Evolutionary conservation across 2,113 vertebrate species (phyloP).

Genomic region (Chionodraco myersi): DNA sequence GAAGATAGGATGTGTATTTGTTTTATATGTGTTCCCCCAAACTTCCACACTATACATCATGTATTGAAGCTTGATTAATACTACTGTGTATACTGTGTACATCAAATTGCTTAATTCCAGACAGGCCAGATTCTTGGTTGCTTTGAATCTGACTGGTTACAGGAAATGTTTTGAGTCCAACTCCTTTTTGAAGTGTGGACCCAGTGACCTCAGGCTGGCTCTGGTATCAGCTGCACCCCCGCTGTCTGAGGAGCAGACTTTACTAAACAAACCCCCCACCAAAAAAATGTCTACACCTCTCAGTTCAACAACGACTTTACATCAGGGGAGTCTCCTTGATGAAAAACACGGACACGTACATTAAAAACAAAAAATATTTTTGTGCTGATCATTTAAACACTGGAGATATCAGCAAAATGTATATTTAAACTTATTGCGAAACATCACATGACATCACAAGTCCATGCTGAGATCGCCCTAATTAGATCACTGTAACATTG

Average conservation of each 20-base stretch:
- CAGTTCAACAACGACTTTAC: background rate
- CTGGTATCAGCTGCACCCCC: constrained; percentile 9
- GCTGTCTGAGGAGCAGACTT: constrained; percentile 27
- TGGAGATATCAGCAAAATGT: background rate
- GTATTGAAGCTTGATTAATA: too few relatives aligned
- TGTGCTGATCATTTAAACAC: background rate
- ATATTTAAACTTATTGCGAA: background rate
- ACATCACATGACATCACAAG: background rate
- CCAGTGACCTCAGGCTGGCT: constrained; percentile 16
- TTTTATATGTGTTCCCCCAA: too few relatives aligned
- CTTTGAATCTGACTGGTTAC: constrained; percentile 11
- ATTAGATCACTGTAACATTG: too few relatives aligned
- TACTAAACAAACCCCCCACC: constrained; percentile 16
- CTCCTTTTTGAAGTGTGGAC: constrained; percentile 29
- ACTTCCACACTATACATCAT: too few relatives aligned
- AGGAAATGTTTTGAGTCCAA: background rate
- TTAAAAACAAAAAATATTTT: background rate
- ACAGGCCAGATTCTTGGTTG: background rate
- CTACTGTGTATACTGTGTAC: too few relatives aligned
- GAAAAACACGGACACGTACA: background rate
- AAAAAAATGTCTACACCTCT: background rate
- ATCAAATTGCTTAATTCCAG: background rate
- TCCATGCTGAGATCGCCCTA: too few relatives aligned
- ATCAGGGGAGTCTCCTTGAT: background rate
- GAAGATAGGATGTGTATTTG: too few relatives aligned